Conservation (phyloP, 2,113 vertebrate species). For the Microcebus jonahi region DNA sequence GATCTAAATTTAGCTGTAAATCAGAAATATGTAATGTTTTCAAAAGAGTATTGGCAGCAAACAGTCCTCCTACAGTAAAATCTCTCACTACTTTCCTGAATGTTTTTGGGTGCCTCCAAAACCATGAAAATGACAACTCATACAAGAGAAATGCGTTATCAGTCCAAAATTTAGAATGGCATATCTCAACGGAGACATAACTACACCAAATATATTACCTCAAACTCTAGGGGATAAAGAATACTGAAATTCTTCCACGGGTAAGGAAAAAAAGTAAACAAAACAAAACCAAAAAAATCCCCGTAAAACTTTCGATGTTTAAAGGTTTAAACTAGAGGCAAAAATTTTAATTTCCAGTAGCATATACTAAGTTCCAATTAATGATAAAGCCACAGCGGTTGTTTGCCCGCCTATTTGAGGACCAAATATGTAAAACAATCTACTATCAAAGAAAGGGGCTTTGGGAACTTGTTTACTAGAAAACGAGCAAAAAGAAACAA, state of each 20-base stretch:
- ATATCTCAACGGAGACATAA: background rate
- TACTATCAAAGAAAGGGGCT: background rate
- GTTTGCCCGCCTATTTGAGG: background rate
- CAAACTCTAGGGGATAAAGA: background rate
- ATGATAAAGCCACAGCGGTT: background rate
- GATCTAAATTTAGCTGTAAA: slow-evolving; percentile 14
- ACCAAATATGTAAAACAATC: background rate
- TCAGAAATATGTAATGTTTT: background rate
- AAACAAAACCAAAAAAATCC: background rate
- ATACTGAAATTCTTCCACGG: background rate
- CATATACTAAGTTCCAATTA: background rate
- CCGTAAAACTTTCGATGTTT: background rate
- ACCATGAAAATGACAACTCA: slow-evolving; percentile 40
- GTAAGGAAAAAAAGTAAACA: background rate
- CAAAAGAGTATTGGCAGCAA: background rate
- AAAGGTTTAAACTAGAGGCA: background rate
- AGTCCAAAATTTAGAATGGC: background rate
- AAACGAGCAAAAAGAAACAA: background rate
- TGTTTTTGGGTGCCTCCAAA: background rate
- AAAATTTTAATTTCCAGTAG: background rate
- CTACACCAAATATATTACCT: background rate
- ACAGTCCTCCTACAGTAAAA: background rate
- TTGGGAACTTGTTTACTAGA: slow-evolving; percentile 13
- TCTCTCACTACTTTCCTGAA: slow-evolving; percentile 48
- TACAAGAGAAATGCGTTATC: background rate